Evolutionary conservation across 2,113 vertebrate species (phyloP).

Genomic region (Archilochus colubris): DNA sequence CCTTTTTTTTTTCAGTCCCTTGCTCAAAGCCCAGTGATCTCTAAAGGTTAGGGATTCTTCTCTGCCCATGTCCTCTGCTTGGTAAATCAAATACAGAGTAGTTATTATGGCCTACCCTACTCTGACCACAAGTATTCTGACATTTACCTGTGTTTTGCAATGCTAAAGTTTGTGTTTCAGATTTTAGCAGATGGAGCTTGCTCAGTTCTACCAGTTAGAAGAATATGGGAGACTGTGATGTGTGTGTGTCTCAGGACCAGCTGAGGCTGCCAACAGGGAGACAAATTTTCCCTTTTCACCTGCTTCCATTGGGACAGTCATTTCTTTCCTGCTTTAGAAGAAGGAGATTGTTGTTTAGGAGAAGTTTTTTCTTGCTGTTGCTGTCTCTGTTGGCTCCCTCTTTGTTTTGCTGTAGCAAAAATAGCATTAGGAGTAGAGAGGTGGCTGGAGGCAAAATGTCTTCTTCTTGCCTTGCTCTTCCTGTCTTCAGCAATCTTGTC

Average conservation of each 20-base stretch:
- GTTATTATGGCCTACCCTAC: neutral
- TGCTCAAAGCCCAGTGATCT: neutral
- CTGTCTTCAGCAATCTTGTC: neutral
- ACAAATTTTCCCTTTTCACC: neutral
- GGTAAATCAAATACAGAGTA: neutral
- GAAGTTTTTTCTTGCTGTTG: neutral
- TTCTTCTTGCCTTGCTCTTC: neutral
- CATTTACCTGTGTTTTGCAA: rapidly evolving
- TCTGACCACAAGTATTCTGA: neutral
- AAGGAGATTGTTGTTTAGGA: neutral
- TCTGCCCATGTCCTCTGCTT: neutral
- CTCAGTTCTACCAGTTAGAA: neutral
- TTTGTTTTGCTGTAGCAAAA: slow-evolving; percentile 13
- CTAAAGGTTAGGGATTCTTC: neutral
- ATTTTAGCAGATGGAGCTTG: neutral
- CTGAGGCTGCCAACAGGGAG: neutral
- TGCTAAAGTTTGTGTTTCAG: neutral
- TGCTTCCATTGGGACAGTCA: neutral
- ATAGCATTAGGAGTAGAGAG: neutral
- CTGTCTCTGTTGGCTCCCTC: slow-evolving; percentile 6
- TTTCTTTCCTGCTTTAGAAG: neutral
- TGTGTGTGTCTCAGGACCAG: neutral
- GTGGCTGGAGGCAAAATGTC: neutral
- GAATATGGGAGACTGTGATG: neutral
- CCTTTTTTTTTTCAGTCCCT: neutral